Percentiles rank a stretch among this genome's conserved stretches.
Evolutionary conservation across 92 coral and sea anemone genomes (phyloP).

Genomic region (Siderastrea siderea): DNA sequence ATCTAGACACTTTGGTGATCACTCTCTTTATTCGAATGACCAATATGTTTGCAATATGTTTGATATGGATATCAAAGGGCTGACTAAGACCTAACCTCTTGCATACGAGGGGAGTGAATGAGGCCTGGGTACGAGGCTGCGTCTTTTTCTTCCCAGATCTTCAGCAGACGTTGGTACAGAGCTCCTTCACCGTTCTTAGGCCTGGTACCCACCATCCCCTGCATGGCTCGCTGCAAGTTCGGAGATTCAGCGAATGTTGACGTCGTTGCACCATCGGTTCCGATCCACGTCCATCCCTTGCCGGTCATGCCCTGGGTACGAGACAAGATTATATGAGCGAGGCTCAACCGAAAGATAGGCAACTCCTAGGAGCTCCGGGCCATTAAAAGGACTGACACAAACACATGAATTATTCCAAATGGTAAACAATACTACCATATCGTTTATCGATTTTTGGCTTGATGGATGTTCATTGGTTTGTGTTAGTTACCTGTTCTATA

Average conservation of each 20-base stretch:
- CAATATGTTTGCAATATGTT: too few relatives aligned
- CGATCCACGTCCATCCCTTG: conserved; percentile 99
- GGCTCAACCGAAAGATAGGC: background rate
- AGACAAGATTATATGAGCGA: background rate
- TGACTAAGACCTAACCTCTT: conserved; percentile 69
- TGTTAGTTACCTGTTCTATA: conserved; percentile 84
- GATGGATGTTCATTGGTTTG: background rate
- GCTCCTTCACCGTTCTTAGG: conserved; percentile 91
- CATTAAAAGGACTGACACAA: too few relatives aligned
- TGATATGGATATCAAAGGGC: too few relatives aligned
- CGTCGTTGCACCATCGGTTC: conserved; percentile 97
- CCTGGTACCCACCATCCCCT: conserved; percentile 99
- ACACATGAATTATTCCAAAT: too few relatives aligned
- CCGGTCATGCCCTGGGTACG: conserved; percentile 94
- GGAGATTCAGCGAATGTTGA: conserved; percentile 93
- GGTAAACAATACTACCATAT: too few relatives aligned
- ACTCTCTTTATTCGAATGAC: too few relatives aligned
- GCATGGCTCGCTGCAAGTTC: conserved; percentile 95
- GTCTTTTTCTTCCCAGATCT: conserved; percentile 94
- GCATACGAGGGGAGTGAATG: conserved; percentile 87
- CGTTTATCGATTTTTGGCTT: background rate
- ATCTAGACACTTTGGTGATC: too few relatives aligned
- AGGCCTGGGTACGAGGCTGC: conserved; percentile 89
- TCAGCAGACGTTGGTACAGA: conserved; percentile 81
- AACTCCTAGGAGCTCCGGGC: too few relatives aligned